Base-by-base conservation (phyloP, 2,888 invertebrate genomes). In the Bombylius major region DNA sequence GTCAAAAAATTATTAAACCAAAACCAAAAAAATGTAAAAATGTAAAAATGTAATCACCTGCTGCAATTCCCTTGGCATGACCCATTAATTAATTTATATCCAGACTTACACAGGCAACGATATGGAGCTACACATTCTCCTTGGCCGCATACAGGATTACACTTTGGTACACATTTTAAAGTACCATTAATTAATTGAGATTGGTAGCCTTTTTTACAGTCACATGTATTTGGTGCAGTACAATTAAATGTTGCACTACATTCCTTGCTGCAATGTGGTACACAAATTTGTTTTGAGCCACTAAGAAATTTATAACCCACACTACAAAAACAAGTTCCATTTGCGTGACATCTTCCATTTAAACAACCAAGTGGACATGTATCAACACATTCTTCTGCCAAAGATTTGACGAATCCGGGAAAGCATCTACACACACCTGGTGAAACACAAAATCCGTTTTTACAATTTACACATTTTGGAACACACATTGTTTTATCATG, bases 311-410 rank as follows among this genome's bases (percentile, higher is more conserved):
- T 76, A 63, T 75, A 83, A 1, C 84, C 82, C 3, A 78, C 75
- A 59, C 82, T 81, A 65, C 88, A 89, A 13, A 81, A 73, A 58
- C 88, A 88, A 50, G 76, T 76, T 1, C 78, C 78, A 36, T 79
- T 76, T 0, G 78, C 73, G 60, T 80, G 76, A 61, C 86, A 86
- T 5, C 77, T 31, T 5, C 82, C 82, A 61, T 86, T 82, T 51
- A 81, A 76, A 62, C 86, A 86, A 44, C 67, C 68, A 58, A 73
- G 50, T 7, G 72, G 72, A 32, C 72, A 73, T 13, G 66, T 64
- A 46, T 70, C 68, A 5, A 73, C 71, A 50, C 73, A 73, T 54
- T 72, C 69, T 0, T 67, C 70, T 53, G 64, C 67, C 57, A 71
- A 68, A 55, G 67, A 72, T 58, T 64, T 64, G 9, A 70, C 67